These are phyloP conservation scores for Poecilia wingei DNA, from an alignment of 2,797 vertebrate genomes.

Conservation along the genomic window DNA sequence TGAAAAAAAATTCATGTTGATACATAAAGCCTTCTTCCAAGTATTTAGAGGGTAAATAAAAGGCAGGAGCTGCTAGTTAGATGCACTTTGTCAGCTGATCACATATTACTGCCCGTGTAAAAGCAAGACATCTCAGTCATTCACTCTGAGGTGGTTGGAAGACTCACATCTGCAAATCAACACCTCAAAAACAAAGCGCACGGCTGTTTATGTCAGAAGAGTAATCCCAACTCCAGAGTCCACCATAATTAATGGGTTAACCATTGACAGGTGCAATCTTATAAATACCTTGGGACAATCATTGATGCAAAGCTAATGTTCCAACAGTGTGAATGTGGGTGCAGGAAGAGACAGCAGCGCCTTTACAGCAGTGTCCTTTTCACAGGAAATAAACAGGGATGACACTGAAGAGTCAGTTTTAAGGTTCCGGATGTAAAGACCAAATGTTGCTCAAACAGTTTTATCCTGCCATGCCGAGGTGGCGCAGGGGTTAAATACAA, in stretches of 20 bases:
- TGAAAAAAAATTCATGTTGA: not conserved
- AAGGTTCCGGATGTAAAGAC: no score
- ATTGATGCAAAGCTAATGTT: not conserved
- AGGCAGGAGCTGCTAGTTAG: not conserved
- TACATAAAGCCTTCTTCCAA: not conserved
- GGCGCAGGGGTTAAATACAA: no score
- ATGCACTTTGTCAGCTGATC: not conserved
- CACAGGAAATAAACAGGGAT: not conserved
- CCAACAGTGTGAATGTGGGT: not conserved
- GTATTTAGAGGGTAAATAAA: not conserved
- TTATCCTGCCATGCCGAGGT: no score
- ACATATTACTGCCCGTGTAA: not conserved
- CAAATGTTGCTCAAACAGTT: no score
- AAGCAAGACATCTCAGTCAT: not conserved
- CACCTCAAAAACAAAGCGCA: not conserved
- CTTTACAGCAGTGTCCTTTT: not conserved
- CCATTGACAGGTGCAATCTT: not conserved
- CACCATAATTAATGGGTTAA: not conserved
- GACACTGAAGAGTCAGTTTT: not conserved
- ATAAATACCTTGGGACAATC: not conserved
- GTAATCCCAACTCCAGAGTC: not conserved
- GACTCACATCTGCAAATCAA: not conserved
- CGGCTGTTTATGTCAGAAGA: not conserved
- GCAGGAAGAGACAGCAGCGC: not conserved
- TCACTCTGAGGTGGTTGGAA: not conserved